phyloP scores from a whole-genome alignment of 2,797 vertebrate species.

The Ateles fusciceps region DNA sequence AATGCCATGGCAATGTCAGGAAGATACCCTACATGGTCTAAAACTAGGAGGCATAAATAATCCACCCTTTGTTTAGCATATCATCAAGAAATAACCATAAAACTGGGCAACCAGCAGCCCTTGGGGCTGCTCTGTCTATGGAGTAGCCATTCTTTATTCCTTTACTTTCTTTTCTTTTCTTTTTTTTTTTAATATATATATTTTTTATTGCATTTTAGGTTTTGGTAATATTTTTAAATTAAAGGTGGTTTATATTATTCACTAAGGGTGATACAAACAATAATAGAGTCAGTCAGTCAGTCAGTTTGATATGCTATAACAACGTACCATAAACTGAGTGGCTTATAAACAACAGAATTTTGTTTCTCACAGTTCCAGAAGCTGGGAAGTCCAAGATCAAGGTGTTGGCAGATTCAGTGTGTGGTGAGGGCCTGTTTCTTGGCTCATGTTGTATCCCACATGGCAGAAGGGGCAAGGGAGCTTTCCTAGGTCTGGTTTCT shows the following conservation, averaged over 20 bases:
- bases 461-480: background rate
- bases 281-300: background rate
- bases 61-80: background rate
- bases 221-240: background rate
- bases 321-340: background rate
- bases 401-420: background rate
- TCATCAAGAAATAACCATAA: background rate
- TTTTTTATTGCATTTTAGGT: no score
- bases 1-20: background rate
- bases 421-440: background rate
- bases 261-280: background rate
- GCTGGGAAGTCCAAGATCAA: background rate
- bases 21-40: background rate
- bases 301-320: background rate
- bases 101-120: background rate
- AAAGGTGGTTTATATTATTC: background rate
- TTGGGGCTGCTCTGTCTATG: background rate
- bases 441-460: background rate
- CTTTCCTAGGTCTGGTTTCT: background rate
- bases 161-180: background rate
- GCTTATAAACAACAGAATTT: background rate
- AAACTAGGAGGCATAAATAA: background rate
- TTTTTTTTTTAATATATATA: no score
- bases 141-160: background rate
- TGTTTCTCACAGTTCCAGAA: background rate